A percentile compares a stretch with the other conserved stretches of the same genome.
phyloP scores from a whole-genome alignment of 2,888 invertebrate genomes.

The Seira sanloemensis region DNA sequence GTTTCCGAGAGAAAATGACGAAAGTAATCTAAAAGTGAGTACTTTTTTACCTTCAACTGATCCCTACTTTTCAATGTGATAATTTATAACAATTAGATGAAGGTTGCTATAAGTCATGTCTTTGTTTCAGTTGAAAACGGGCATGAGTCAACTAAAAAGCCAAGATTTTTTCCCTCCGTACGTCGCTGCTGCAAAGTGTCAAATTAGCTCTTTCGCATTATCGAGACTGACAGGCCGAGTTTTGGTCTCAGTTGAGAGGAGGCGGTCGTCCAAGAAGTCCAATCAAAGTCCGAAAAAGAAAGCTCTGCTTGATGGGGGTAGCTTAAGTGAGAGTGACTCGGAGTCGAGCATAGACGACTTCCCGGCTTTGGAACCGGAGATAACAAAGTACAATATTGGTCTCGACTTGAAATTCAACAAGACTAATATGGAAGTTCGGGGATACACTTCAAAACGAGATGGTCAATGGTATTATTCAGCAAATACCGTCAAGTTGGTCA shows the following conservation, averaged over 20 bases:
- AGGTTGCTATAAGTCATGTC: no score
- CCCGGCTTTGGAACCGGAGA: conserved; percentile 67
- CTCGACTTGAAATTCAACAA: conserved; percentile 94
- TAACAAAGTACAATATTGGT: conserved; percentile 84
- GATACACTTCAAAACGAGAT: conserved; percentile 85
- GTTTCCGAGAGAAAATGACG: conserved; percentile 44
- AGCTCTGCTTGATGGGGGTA: not conserved
- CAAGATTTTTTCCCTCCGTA: conserved; percentile 63
- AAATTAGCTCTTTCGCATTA: conserved; percentile 80
- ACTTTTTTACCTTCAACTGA: not conserved
- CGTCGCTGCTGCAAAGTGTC: conserved; percentile 77
- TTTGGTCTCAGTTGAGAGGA: conserved; percentile 79
- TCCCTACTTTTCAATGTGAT: no score
- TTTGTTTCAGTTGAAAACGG: conserved; percentile 44
- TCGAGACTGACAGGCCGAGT: conserved; percentile 92
- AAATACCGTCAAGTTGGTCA: conserved; percentile 83
- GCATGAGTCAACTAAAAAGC: conserved; percentile 55
- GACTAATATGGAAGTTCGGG: conserved; percentile 82
- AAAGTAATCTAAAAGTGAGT: conserved; percentile 60
- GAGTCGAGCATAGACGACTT: conserved; percentile 67
- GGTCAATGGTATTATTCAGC: conserved; percentile 87
- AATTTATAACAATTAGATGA: not conserved
- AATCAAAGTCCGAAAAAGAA: conserved; percentile 19
- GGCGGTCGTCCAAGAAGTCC: conserved; percentile 62
- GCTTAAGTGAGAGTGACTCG: conserved; percentile 19